Percentiles rank a stretch among this genome's conserved stretches.
These are phyloP conservation scores for Cosmopolites sordidus DNA, from an alignment of 2,888 invertebrate species.

Conservation along the genomic window DNA sequence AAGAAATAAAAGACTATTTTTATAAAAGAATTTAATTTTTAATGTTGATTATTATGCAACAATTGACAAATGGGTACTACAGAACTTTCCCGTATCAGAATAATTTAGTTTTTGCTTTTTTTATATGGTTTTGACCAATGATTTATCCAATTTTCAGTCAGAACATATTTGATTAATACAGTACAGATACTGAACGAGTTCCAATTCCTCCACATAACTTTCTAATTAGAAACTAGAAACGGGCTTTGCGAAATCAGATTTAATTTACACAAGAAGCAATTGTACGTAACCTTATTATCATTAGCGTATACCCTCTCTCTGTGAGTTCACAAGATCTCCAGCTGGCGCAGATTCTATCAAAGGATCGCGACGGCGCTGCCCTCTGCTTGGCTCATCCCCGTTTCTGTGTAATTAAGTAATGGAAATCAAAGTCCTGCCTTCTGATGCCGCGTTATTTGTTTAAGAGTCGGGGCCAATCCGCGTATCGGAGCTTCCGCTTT, in stretches of 20 bases:
- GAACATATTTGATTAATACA: too few species aligned
- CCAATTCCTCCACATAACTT: background rate
- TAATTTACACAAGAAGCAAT: constrained; percentile 32
- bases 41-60: too few species aligned
- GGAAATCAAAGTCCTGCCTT: constrained; percentile 49
- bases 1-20: too few species aligned
- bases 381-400: constrained; percentile 22
- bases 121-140: too few species aligned
- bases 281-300: constrained; percentile 51
- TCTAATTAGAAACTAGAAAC: background rate
- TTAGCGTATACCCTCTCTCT: constrained; percentile 42
- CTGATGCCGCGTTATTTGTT: constrained; percentile 46
- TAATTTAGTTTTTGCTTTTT: too few species aligned
- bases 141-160: too few species aligned
- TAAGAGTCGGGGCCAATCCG: constrained; percentile 39
- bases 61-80: too few species aligned
- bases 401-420: constrained; percentile 50
- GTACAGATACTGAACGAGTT: too few species aligned
- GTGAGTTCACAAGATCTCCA: constrained; percentile 39
- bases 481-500: constrained; percentile 15
- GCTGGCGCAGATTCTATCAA: constrained; percentile 40
- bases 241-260: background rate
- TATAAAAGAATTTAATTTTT: too few species aligned
- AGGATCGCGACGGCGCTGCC: constrained; percentile 36
- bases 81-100: too few species aligned